Evolutionary conservation across 37 sponge, comb jelly and placozoan species (phyloP).

Genomic region (Eunapius fragilis): DNA sequence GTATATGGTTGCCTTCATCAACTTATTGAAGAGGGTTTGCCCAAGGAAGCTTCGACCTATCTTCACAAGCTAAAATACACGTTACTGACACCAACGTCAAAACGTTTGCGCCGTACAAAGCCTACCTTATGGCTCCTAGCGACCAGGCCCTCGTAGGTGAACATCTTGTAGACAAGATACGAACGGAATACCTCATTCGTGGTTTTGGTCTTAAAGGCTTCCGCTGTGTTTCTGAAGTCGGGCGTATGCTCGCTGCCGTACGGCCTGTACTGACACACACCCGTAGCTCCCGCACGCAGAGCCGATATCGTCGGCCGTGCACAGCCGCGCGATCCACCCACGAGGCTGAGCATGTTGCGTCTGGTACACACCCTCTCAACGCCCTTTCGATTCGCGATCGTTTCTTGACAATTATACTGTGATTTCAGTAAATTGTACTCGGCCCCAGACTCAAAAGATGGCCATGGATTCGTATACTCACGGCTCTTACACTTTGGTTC

Average conservation of each 20-base stretch:
- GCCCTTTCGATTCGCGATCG: background rate
- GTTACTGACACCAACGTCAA: background rate
- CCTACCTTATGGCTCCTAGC: constrained; percentile 19
- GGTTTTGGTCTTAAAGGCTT: constrained; percentile 37
- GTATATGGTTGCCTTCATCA: constrained; percentile 23
- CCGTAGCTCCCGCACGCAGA: background rate
- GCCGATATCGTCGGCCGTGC: background rate
- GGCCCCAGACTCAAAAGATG: background rate
- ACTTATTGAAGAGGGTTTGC: background rate
- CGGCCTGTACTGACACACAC: background rate
- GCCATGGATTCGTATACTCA: constrained; percentile 7
- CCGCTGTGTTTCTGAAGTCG: constrained; percentile 49
- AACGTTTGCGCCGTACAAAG: background rate
- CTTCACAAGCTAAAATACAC: background rate
- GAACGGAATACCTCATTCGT: constrained; percentile 57
- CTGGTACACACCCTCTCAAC: background rate
- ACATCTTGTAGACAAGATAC: constrained; percentile 36
- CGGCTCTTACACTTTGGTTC: constrained; percentile 11
- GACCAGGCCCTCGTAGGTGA: constrained; percentile 14
- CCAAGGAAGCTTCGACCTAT: background rate
- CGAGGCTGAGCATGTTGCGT: background rate
- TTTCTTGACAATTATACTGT: background rate
- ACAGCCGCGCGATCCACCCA: background rate
- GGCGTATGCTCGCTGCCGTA: background rate
- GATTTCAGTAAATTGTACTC: background rate